Percentiles rank a stretch among this genome's conserved stretches.
phyloP scores from a whole-genome alignment of 1,140 invertebrate genomes.

The Trinorchestia longiramus region DNA sequence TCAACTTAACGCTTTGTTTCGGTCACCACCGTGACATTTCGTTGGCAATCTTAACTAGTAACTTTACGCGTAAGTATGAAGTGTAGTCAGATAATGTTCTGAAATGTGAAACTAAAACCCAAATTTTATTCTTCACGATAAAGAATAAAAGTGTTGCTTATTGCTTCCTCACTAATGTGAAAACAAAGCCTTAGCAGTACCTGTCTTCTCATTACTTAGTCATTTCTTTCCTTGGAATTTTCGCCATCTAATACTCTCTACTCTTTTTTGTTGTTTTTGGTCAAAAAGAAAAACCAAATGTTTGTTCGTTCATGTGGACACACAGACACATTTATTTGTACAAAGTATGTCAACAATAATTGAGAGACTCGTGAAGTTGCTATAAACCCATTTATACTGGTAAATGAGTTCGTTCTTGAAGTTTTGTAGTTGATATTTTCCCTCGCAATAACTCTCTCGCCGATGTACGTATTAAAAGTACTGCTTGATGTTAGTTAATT shows the following conservation, averaged over 20 bases:
- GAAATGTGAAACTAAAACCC: neutral
- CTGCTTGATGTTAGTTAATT: neutral
- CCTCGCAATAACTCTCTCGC: too few species aligned
- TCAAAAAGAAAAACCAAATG: too few species aligned
- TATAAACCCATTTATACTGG: too few species aligned
- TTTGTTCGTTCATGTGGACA: too few species aligned
- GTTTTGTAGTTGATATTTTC: too few species aligned
- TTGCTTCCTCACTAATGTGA: neutral
- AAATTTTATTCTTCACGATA: neutral
- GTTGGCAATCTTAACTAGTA: neutral
- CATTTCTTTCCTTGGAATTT: neutral
- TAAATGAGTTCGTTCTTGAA: too few species aligned
- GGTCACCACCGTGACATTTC: neutral
- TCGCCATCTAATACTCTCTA: neutral
- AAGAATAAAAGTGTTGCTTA: neutral
- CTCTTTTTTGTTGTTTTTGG: too few species aligned
- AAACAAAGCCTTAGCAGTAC: neutral
- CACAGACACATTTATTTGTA: too few species aligned
- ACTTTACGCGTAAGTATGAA: neutral
- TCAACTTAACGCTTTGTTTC: neutral
- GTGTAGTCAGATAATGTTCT: neutral
- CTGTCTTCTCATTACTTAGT: neutral
- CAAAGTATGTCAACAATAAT: too few species aligned
- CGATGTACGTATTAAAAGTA: too few species aligned
- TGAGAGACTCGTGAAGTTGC: too few species aligned